Percentiles rank a stretch among this genome's conserved stretches.
These are phyloP conservation scores for Caranx ignobilis DNA, from an alignment of 2,113 vertebrate species.

Conservation along the genomic window DNA sequence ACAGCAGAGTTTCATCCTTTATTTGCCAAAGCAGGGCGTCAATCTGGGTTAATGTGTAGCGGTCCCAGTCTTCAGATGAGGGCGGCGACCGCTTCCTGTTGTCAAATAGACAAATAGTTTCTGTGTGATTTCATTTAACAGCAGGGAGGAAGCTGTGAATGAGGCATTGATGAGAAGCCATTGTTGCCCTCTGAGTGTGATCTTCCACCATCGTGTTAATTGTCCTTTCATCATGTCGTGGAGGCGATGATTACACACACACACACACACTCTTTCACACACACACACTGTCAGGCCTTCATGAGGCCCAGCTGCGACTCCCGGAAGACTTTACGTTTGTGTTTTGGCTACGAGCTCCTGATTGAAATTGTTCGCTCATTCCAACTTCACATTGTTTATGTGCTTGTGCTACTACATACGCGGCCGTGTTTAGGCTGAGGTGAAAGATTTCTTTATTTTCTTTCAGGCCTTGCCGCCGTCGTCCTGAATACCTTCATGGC, in stretches of 20 bases:
- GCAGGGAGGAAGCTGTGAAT: constrained; percentile 45
- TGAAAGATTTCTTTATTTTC: constrained; percentile 75
- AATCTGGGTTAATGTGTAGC: constrained; percentile 2
- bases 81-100: constrained; percentile 52
- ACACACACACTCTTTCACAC: constrained; percentile 3
- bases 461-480: constrained; percentile 37
- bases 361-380: constrained; percentile 61
- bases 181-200: constrained; percentile 38
- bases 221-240: constrained; percentile 53
- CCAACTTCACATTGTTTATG: constrained; percentile 72
- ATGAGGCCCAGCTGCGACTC: constrained; percentile 27
- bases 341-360: constrained; percentile 69
- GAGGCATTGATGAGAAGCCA: constrained; percentile 55
- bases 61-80: constrained; percentile 14
- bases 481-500: constrained; percentile 42
- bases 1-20: not conserved
- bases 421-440: constrained; percentile 72
- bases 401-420: constrained; percentile 60
- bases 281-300: constrained; percentile 1
- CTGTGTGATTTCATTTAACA: constrained; percentile 16
- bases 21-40: not conserved
- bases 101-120: constrained; percentile 20
- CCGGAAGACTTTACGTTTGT: constrained; percentile 65
- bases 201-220: constrained; percentile 62
- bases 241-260: constrained; percentile 43